These are phyloP conservation scores for Equus quagga DNA, from an alignment of 2,113 vertebrate genomes.

Conservation along the genomic window DNA sequence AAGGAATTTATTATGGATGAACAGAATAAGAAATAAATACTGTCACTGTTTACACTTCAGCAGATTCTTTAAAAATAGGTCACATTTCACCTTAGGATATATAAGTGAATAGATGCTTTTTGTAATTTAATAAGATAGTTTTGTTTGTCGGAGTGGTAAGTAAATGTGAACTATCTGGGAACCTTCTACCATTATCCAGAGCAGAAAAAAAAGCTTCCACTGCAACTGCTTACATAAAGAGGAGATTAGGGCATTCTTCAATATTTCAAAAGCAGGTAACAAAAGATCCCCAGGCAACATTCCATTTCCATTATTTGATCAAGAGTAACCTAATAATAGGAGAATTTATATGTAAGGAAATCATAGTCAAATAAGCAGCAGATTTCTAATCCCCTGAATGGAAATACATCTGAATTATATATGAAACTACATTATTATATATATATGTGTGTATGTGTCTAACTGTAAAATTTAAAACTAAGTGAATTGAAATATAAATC, in stretches of 20 bases:
- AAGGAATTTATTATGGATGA: conserved; percentile 31
- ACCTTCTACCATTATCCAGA: background rate
- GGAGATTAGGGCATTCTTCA: conserved; percentile 72
- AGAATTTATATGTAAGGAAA: conserved; percentile 66
- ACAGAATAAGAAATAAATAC: conserved; percentile 56
- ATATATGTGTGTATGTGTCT: background rate
- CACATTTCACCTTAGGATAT: conserved; percentile 52
- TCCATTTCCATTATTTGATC: conserved; percentile 75
- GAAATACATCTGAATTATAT: conserved; percentile 41
- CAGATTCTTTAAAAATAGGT: conserved; percentile 65
- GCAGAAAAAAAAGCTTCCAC: background rate
- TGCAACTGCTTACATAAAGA: conserved; percentile 55
- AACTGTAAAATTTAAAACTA: conserved; percentile 51
- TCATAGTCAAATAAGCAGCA: conserved; percentile 64
- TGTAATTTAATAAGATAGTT: conserved; percentile 47
- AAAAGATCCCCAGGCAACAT: conserved; percentile 72
- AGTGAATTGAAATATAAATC: conserved; percentile 26
- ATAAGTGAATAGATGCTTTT: conserved; percentile 14
- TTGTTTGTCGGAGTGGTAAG: conserved; percentile 60
- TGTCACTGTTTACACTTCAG: background rate
- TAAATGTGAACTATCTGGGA: conserved; percentile 50
- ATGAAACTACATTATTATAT: background rate
- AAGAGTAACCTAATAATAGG: conserved; percentile 58
- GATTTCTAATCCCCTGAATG: conserved; percentile 58
- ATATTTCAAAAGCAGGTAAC: conserved; percentile 76